phyloP scores from a whole-genome alignment of 2,113 vertebrate species.

The Stomatorhinus ivindoensis region DNA sequence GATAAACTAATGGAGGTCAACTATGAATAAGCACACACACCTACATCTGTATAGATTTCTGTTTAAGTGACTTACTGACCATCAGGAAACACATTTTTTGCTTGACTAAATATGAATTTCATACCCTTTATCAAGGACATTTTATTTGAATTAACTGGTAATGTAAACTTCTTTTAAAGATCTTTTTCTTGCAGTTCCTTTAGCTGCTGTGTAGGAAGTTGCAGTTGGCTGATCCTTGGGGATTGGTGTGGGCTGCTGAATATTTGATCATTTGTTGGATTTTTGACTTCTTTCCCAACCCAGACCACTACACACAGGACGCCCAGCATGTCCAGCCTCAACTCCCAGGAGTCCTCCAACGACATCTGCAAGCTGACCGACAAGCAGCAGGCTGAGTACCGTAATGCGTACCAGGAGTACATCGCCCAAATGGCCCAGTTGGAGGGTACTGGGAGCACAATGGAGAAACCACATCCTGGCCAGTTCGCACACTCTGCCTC shows the following conservation, averaged over 20 bases:
- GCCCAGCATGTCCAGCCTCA: slow-evolving; percentile 87
- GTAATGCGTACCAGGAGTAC: slow-evolving; percentile 90
- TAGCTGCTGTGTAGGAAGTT: not conserved
- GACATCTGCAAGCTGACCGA: slow-evolving; percentile 89
- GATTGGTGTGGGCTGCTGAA: not conserved
- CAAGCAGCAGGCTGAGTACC: slow-evolving; percentile 92
- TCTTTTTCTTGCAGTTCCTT: not conserved
- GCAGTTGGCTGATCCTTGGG: not conserved
- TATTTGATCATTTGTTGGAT: not conserved
- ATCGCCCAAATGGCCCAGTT: slow-evolving; percentile 91
- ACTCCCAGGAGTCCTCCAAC: slow-evolving; percentile 91
- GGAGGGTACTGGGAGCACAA: slow-evolving; percentile 60
- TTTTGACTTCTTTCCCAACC: not conserved
- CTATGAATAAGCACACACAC: not conserved
- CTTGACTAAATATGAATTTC: not conserved
- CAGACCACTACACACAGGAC: slow-evolving; percentile 79
- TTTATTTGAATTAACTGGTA: not conserved
- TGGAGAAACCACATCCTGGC: slow-evolving; percentile 67
- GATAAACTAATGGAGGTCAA: not conserved
- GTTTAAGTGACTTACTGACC: too few relatives aligned
- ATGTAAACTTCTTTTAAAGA: not conserved
- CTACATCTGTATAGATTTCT: not conserved
- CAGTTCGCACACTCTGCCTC: slow-evolving; percentile 63
- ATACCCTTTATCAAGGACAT: not conserved
- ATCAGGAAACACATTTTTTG: not conserved